Evolutionary conservation across 2,113 vertebrate genomes (phyloP).

Genomic region (Chloebia gouldiae): DNA sequence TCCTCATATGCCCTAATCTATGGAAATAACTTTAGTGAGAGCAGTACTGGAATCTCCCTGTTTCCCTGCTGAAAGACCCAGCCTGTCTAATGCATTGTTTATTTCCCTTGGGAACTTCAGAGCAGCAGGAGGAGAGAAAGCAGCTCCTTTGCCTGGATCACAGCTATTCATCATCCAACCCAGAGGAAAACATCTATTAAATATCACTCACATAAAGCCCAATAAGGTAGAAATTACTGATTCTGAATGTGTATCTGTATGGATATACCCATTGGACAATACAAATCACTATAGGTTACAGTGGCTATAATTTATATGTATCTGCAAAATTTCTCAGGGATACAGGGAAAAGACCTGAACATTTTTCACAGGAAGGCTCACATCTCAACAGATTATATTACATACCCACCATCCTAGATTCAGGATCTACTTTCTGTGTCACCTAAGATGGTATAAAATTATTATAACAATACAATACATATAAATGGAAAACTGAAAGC

Average conservation of each 20-base stretch:
- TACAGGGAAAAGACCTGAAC: not conserved
- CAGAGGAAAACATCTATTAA: not conserved
- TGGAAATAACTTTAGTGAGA: not conserved
- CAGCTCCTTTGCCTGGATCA: not conserved
- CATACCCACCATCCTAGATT: not conserved
- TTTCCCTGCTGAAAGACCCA: not conserved
- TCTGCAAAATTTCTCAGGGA: not conserved
- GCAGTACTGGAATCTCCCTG: not conserved
- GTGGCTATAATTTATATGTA: not conserved
- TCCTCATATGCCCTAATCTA: not conserved
- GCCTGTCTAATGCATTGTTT: constrained; percentile 4
- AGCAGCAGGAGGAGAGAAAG: not conserved
- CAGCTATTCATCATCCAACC: not conserved
- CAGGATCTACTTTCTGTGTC: not conserved
- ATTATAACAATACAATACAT: not conserved
- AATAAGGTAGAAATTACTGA: not conserved
- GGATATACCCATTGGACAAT: not conserved
- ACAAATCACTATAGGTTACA: not conserved
- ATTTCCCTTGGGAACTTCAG: constrained; percentile 21
- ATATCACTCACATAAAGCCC: not conserved
- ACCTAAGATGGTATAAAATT: not conserved
- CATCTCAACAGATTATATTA: not conserved
- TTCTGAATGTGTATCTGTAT: not conserved
- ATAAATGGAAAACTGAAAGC: constrained; percentile 36
- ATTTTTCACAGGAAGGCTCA: not conserved